A percentile compares a stretch with the other conserved stretches of the same genome.
Evolutionary conservation across 2,113 vertebrate species (phyloP).

Genomic region (Dendrocopos noguchii): DNA sequence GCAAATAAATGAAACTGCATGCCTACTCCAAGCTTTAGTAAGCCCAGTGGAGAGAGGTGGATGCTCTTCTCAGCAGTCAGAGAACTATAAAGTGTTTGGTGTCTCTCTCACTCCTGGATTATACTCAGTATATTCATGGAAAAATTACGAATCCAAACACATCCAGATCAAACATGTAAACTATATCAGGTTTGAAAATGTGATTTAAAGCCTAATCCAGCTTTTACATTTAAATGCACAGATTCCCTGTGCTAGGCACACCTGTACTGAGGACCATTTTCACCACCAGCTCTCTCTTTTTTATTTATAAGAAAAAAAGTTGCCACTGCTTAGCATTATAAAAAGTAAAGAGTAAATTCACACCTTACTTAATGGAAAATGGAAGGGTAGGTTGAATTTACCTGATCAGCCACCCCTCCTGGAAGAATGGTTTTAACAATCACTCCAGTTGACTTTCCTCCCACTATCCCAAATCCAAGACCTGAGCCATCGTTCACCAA

Average conservation of each 20-base stretch:
- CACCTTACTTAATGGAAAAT: background rate
- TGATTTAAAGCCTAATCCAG: background rate
- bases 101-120: accelerated
- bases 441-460: slow-evolving; percentile 92
- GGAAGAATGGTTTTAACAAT: slow-evolving; percentile 96
- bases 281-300: background rate
- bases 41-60: background rate
- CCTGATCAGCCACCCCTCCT: slow-evolving; percentile 94
- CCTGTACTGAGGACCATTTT: background rate
- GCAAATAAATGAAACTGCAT: background rate
- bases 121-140: background rate
- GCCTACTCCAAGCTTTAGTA: background rate
- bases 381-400: slow-evolving; percentile 42
- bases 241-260: background rate
- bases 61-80: background rate
- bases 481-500: slow-evolving; percentile 94
- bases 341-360: background rate
- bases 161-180: background rate
- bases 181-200: background rate
- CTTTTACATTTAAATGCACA: background rate
- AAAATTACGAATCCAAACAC: background rate
- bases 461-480: slow-evolving; percentile 94
- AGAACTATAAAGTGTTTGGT: background rate
- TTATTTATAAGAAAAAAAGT: background rate
- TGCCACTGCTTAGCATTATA: background rate